phyloP scores from a whole-genome alignment of 2,113 vertebrate species.

The Speoplatyrhinus poulsoni region DNA sequence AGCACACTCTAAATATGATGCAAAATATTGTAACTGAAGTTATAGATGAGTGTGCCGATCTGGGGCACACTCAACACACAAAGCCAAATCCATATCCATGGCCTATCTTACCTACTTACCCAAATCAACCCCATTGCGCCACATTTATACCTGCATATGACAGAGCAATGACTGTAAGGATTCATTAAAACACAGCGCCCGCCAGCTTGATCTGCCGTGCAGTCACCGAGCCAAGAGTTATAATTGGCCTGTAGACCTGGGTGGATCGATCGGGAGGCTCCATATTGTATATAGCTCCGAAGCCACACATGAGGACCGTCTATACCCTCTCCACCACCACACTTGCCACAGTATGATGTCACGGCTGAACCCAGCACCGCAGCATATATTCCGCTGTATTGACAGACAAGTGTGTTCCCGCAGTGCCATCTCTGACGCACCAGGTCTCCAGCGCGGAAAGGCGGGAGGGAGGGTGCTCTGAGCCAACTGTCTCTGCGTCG shows the following conservation, averaged over 20 bases:
- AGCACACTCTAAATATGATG: background rate
- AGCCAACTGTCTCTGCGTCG: background rate
- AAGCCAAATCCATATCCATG: background rate
- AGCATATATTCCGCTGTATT: constrained; percentile 1
- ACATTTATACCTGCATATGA: constrained; percentile 36
- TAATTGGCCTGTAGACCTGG: constrained; percentile 47
- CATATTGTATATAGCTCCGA: constrained; percentile 20
- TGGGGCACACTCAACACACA: background rate
- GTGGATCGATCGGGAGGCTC: constrained; percentile 41
- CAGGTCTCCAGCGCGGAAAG: background rate
- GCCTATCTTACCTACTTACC: background rate
- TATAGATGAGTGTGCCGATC: background rate
- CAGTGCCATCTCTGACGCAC: background rate
- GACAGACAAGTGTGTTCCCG: constrained; percentile 15
- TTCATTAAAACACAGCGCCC: constrained; percentile 53
- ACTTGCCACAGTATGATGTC: background rate
- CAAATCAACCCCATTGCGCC: constrained; percentile 29
- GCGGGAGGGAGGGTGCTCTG: background rate
- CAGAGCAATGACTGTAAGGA: constrained; percentile 38
- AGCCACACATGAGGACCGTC: constrained; percentile 23
- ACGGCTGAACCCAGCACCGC: background rate
- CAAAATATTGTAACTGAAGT: background rate
- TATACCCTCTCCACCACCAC: background rate
- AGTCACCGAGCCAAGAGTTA: constrained; percentile 23
- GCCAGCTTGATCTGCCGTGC: background rate